Evolutionary conservation across 2,113 vertebrate species (phyloP), one percentile per base, ranked within the genome.

Genomic region (Serilophus lunatus): DNA sequence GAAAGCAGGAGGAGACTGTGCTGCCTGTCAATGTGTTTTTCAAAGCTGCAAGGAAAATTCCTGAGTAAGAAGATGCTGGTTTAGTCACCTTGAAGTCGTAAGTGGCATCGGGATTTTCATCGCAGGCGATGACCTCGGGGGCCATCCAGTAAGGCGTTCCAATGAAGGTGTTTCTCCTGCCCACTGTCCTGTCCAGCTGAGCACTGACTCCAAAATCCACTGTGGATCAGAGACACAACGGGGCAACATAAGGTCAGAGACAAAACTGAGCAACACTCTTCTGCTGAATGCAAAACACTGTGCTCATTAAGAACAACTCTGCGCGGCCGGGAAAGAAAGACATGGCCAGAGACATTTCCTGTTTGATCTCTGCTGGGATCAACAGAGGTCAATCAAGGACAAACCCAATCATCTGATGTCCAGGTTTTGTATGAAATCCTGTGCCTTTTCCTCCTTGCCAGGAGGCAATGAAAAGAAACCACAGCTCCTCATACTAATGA

Each of bases 141-240:
- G 99, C 99, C 99, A 99, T 99, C 99, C 99, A 99, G 93, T 99
- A 99, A 17, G 99, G 99, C 11, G 99, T 99, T 40, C 99, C 99
- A 16, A 99, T 99, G 93, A 99, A 99, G 8, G 99, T 99, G 95
- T 99, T 99, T 72, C 99, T 98, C 74, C 99, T 98, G 38, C 99
- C 99, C 85, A 99, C 99, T 1, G 99, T 99, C 24, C 99, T 98
- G 88, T 99, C 99, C 83, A 99, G 98, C 98, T 99, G 99, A 50
- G 99, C 99, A 1, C 99, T 99, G 93, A 99, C 99, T 7, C 99
- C 99, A 49, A 99, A 99, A 93, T 99, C 99, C 98, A 99, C 99
- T 99, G 66, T 7, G 63, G 23, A 72, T 38, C 51, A 85, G 88
- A 88, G 25, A 90, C 23, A 95, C 36, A 92, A 92, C 0, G n/a